A percentile compares a stretch with the other conserved stretches of the same genome.
These are phyloP conservation scores for Masticophis lateralis DNA, from an alignment of 2,797 vertebrate species.

Conservation along the genomic window DNA sequence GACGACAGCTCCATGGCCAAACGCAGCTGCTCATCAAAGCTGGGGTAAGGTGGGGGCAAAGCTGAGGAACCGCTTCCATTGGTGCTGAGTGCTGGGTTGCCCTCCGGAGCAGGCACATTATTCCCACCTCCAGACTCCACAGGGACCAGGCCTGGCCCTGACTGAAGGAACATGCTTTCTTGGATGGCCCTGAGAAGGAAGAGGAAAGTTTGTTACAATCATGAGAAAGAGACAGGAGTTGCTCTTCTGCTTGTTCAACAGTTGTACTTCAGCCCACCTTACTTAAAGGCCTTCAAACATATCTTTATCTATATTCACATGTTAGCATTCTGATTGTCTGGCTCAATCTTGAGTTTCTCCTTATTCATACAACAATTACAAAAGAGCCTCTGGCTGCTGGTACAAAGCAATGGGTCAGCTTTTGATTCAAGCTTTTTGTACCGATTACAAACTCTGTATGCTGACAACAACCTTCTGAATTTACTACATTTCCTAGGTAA, in stretches of 20 bases:
- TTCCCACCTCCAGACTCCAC: constrained; percentile 8
- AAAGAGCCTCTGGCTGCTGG: background rate
- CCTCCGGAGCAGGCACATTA: background rate
- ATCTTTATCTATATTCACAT: background rate
- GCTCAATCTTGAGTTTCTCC: background rate
- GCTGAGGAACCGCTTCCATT: constrained; percentile 53
- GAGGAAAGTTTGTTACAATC: background rate
- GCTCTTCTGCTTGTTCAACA: background rate
- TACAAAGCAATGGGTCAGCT: background rate
- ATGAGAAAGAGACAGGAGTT: background rate
- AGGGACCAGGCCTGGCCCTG: constrained; percentile 57
- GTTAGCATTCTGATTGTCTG: background rate
- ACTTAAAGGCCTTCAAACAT: background rate
- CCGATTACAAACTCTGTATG: background rate
- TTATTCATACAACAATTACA: background rate
- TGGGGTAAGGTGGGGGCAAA: constrained; percentile 56
- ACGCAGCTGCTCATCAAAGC: constrained; percentile 90
- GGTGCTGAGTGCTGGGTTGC: constrained; percentile 25
- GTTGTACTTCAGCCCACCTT: accelerated
- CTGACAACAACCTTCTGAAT: background rate
- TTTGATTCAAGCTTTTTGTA: background rate
- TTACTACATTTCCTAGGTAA: background rate
- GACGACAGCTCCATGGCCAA: constrained; percentile 91
- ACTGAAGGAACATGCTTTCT: constrained; percentile 84
- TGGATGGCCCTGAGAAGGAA: constrained; percentile 82